A percentile compares a stretch with the other conserved stretches of the same genome.
These are phyloP conservation scores for Smittia sp. DNA, from an alignment of 2,888 invertebrate genomes.

Conservation along the genomic window DNA sequence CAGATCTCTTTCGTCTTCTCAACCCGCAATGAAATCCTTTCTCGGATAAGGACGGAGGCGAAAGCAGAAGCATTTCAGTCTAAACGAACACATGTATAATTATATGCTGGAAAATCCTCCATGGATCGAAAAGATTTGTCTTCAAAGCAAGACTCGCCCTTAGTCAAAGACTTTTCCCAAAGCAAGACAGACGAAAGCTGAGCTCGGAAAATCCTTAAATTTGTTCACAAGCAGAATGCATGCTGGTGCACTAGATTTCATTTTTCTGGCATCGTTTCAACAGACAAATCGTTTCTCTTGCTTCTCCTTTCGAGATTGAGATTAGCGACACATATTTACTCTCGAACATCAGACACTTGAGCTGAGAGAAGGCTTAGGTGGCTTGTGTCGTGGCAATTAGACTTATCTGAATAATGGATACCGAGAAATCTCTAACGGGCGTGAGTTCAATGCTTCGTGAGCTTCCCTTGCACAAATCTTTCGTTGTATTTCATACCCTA, in stretches of 20 bases:
- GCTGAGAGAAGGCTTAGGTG: not conserved
- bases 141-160: not conserved
- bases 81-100: constrained; percentile 12
- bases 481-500: not conserved
- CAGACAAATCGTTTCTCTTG: not conserved
- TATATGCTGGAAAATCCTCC: constrained; percentile 28
- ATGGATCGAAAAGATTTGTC: constrained; percentile 23
- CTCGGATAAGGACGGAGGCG: not conserved
- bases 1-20: not conserved
- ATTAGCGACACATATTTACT: constrained; percentile 41
- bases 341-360: not conserved
- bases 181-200: constrained; percentile 17
- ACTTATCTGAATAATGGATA: constrained; percentile 18
- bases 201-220: constrained; percentile 19
- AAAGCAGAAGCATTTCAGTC: not conserved
- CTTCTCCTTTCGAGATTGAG: not conserved
- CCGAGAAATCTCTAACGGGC: not conserved
- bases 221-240: not conserved
- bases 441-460: not conserved
- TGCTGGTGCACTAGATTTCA: constrained; percentile 11
- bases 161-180: not conserved
- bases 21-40: constrained; percentile 15
- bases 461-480: not conserved
- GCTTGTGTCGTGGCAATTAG: constrained; percentile 17
- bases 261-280: constrained; percentile 10